Base-by-base conservation (phyloP, 2,797 vertebrate species). In the Kryptolebias ocellatus region DNA sequence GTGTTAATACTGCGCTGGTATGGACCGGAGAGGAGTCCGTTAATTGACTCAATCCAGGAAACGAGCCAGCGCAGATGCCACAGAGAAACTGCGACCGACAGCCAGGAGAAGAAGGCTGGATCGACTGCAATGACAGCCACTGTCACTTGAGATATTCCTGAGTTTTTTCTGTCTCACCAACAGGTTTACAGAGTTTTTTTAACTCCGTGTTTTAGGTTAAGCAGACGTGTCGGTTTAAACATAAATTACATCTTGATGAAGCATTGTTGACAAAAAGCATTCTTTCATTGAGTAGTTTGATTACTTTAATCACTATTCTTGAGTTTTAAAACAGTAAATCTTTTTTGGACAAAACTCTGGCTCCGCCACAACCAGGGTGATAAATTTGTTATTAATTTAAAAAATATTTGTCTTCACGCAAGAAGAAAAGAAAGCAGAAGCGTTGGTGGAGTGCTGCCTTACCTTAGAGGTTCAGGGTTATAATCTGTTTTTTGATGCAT, bases 41-140 rank as follows among this genome's bases (percentile, higher is more conserved):
- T 84, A 73, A 80, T 75, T 78, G 80, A 83, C 72, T 69, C 77
- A 74, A 71, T 78, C 73, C n/a, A 84, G 86, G 87, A 89, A 66
- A 61, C 7, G 72, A 82, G 86, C 78, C 86, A 84, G 77, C 85
- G 71, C 86, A 88, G 83, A 89, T 80, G 86, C 76, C 70, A 64
- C 65, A 61, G 77, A 84, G 70, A 80, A 82, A 72, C 66, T 52
- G 42, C 65, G 62, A 59, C 60, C 66, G 76, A 80, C 75, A 72
- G 83, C 83, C 77, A 79, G 71, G 42, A 69, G 57, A 53, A 53
- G n/a, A 24, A 60, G 31, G 31, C 68, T 45, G 69, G 60, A 73
- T 83, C 70, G 10, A 70, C 64, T 14, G 66, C 60, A 70, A 44
- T 60, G 53, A 74, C 54, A 64, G 64, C 47, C 17, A 31, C 53